A percentile compares a stretch with the other conserved stretches of the same genome.
Evolutionary conservation across 2,888 invertebrate species (phyloP).

Genomic region (Drosophila acutilabella): DNA sequence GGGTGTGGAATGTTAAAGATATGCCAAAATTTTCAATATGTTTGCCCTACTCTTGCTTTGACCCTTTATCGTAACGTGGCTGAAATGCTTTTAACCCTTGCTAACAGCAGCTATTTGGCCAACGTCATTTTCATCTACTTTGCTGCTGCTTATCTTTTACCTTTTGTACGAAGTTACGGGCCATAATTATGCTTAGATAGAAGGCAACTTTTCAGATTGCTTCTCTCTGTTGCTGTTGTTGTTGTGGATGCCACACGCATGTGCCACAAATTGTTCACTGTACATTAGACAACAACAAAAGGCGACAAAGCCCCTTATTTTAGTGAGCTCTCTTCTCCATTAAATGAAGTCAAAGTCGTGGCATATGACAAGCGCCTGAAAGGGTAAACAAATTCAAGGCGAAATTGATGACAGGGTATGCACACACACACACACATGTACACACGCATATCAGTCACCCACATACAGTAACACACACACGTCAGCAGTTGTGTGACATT

Average conservation of each 20-base stretch:
- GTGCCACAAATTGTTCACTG: conserved; percentile 60
- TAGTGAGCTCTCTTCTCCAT: neutral
- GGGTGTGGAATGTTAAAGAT: too few species aligned
- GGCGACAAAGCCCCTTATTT: conserved; percentile 11
- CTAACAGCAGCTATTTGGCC: conserved; percentile 6
- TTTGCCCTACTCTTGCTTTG: neutral
- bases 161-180: conserved; percentile 12
- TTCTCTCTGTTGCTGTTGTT: conserved; percentile 3
- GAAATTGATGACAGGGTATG: conserved; percentile 71
- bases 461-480: conserved; percentile 26
- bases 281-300: conserved; percentile 65
- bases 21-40: neutral
- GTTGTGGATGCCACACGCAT: conserved; percentile 51
- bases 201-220: conserved; percentile 17
- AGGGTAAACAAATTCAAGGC: conserved; percentile 78
- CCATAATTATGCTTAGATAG: conserved; percentile 59
- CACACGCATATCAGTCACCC: conserved; percentile 17
- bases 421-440: conserved; percentile 31
- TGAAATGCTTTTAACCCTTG: conserved; percentile 4
- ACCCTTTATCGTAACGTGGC: neutral
- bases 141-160: conserved; percentile 10
- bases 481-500: conserved; percentile 71
- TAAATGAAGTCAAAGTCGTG: conserved; percentile 56
- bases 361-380: conserved; percentile 60
- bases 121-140: conserved; percentile 1